A percentile compares a stretch with the other conserved stretches of the same genome.
These are phyloP conservation scores for Planococcus citri DNA, from an alignment of 1,140 invertebrate species.

Conservation along the genomic window DNA sequence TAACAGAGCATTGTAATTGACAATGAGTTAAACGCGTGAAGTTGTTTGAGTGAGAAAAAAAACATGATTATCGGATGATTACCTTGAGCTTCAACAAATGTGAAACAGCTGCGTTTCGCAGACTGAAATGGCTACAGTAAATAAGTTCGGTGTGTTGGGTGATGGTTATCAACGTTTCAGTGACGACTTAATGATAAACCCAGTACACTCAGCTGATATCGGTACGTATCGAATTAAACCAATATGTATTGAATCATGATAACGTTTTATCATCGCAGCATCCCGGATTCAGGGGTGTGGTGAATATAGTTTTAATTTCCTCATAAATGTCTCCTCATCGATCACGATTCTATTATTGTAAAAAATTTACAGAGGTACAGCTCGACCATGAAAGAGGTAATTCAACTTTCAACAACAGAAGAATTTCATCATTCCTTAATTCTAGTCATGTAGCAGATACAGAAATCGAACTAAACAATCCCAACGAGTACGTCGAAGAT, in stretches of 20 bases:
- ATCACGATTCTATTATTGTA: background rate
- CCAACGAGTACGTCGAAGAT: background rate
- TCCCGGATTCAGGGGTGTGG: background rate
- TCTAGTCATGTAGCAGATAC: conserved; percentile 19
- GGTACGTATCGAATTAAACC: background rate
- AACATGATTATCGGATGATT: background rate
- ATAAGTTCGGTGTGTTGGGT: conserved; percentile 1
- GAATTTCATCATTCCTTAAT: background rate
- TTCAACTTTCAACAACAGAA: background rate
- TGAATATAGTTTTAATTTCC: background rate
- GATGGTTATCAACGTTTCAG: conserved; percentile 23
- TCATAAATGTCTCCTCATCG: background rate
- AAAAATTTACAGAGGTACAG: conserved; percentile 6
- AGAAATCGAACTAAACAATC: background rate
- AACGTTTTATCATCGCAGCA: background rate
- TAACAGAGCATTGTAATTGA: background rate
- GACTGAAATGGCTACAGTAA: background rate
- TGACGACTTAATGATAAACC: conserved; percentile 22
- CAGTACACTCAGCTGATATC: conserved; percentile 17
- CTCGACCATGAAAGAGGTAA: background rate
- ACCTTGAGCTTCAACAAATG: conserved; percentile 12
- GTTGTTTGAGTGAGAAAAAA: background rate
- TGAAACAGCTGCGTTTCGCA: conserved; percentile 4
- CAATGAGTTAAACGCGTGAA: background rate
- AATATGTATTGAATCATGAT: background rate